phyloP scores from a whole-genome alignment of 2,888 invertebrate species.

The Alcis repandata region DNA sequence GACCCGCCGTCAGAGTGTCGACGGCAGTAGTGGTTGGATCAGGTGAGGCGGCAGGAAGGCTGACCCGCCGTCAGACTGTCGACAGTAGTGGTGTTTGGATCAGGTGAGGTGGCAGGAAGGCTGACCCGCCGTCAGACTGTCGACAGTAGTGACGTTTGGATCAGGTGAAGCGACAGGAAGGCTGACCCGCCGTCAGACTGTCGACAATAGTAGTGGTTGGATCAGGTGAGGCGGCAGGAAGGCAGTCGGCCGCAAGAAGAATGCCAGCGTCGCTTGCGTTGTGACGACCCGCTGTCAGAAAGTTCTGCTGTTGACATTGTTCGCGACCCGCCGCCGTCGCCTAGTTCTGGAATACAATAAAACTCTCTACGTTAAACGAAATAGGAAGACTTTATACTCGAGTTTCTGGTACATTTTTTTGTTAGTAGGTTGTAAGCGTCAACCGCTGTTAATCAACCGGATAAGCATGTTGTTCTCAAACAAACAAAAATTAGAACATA shows the following conservation, averaged over 20 bases:
- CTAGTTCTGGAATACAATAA: slow-evolving; percentile 64
- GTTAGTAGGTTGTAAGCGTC: background rate
- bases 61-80: too few relatives aligned
- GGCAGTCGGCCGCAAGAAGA: slow-evolving; percentile 81
- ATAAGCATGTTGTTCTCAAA: too few relatives aligned
- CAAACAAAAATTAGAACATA: too few relatives aligned
- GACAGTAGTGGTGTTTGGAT: too few relatives aligned
- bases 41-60: too few relatives aligned
- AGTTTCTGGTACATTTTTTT: background rate
- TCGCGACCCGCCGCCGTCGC: slow-evolving; percentile 76
- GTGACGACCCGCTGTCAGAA: slow-evolving; percentile 75
- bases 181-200: too few relatives aligned
- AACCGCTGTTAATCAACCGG: too few relatives aligned
- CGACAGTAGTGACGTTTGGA: background rate
- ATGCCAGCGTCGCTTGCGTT: slow-evolving; percentile 80
- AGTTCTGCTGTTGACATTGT: slow-evolving; percentile 80
- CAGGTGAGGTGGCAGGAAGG: too few relatives aligned
- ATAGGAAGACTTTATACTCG: background rate
- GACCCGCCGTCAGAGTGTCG: background rate
- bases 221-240: slow-evolving; percentile 81
- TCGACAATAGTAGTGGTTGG: slow-evolving; percentile 20
- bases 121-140: too few relatives aligned
- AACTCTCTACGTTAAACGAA: background rate
- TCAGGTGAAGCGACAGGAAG: background rate
- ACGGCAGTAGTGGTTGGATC: too few relatives aligned